Percentiles rank a stretch among this genome's conserved stretches.
phyloP scores from a whole-genome alignment of 2,888 invertebrate genomes.

The Dryobotodes eremita region DNA sequence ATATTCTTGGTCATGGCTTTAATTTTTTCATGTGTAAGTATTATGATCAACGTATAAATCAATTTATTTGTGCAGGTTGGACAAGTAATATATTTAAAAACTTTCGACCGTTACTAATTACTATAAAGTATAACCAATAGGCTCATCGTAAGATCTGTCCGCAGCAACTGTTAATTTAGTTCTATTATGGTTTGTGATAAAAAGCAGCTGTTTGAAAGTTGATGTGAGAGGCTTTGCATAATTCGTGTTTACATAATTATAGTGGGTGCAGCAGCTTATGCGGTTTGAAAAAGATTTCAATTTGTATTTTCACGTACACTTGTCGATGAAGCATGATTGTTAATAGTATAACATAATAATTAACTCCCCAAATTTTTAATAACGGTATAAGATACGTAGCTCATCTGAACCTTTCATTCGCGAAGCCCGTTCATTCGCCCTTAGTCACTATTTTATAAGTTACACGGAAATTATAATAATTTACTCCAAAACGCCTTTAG shows the following conservation, averaged over 20 bases:
- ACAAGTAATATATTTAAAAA: background rate
- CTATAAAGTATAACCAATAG: background rate
- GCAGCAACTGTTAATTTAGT: constrained; percentile 22
- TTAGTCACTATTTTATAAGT: constrained; percentile 62
- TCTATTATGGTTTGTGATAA: constrained; percentile 64
- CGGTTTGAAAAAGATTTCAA: constrained; percentile 29
- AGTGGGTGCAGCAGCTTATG: constrained; percentile 31
- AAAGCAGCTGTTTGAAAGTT: constrained; percentile 57
- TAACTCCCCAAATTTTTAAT: constrained; percentile 24
- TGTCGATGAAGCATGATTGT: constrained; percentile 17
- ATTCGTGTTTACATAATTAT: constrained; percentile 26
- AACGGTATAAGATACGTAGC: constrained; percentile 18
- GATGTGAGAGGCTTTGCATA: constrained; percentile 53
- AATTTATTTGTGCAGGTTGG: constrained; percentile 20
- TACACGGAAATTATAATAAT: constrained; percentile 31
- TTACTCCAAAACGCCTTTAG: constrained; percentile 4
- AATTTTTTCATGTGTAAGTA: constrained; percentile 69
- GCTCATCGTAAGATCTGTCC: constrained; percentile 19
- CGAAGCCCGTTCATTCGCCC: constrained; percentile 41
- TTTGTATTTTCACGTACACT: constrained; percentile 15
- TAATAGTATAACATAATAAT: constrained; percentile 22
- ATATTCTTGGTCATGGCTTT: constrained; percentile 79
- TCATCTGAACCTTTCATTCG: constrained; percentile 33
- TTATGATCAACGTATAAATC: constrained; percentile 26
- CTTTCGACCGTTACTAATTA: background rate